A percentile compares a stretch with the other conserved stretches of the same genome.
These are phyloP conservation scores for Siniperca undulata DNA, from an alignment of 2,797 vertebrate species.

Conservation along the genomic window DNA sequence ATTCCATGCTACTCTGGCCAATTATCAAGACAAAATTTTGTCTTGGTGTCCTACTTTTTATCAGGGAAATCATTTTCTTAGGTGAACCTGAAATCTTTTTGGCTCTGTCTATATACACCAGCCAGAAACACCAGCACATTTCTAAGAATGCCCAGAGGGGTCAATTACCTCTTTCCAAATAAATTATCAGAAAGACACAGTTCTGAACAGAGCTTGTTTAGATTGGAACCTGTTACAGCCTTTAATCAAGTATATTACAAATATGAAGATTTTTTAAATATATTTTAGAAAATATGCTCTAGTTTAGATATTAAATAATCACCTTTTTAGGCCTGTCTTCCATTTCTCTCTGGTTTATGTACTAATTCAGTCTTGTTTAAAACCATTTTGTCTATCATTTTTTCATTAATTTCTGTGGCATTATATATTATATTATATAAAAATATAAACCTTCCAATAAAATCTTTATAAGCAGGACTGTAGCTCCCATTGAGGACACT, in stretches of 20 bases:
- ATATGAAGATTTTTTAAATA: neutral
- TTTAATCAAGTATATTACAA: neutral
- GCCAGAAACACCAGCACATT: conserved; percentile 16
- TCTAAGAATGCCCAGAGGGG: conserved; percentile 8
- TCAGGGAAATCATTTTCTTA: conserved; percentile 40
- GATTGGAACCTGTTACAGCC: neutral
- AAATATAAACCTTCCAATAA: conserved; percentile 21
- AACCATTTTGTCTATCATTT: neutral
- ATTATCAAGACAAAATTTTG: conserved; percentile 27
- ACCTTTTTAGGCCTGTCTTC: neutral
- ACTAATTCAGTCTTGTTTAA: conserved; percentile 4
- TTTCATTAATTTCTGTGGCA: conserved; percentile 7
- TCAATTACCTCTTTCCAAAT: conserved; percentile 13
- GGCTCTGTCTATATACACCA: neutral
- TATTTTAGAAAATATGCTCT: neutral
- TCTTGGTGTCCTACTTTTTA: conserved; percentile 16
- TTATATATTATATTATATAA: conserved; percentile 1
- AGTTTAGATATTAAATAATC: conserved; percentile 12
- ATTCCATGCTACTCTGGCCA: conserved; percentile 2
- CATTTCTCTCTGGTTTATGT: neutral
- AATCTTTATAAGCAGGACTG: neutral
- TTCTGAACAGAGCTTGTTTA: neutral
- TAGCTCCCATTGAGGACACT: conserved; percentile 6
- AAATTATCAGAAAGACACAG: neutral
- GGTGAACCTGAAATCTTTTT: conserved; percentile 31